phyloP scores from a whole-genome alignment of 2,797 vertebrate species.

The Molothrus aeneus region DNA sequence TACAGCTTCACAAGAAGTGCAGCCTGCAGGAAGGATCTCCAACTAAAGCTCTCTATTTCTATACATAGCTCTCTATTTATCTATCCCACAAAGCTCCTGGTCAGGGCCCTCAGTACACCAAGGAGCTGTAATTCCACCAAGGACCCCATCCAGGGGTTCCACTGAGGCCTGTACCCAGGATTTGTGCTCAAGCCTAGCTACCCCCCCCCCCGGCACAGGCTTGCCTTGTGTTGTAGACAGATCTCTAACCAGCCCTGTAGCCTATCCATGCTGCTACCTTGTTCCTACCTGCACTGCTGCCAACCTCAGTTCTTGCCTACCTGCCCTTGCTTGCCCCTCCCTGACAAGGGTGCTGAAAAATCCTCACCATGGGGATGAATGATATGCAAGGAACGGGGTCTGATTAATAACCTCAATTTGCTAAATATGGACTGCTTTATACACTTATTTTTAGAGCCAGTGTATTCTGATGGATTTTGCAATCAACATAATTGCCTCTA shows the following conservation, averaged over 20 bases:
- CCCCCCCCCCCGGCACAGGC: too few relatives aligned
- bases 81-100: fast-evolving
- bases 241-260: background rate
- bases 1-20: background rate
- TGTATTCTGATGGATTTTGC: constrained; percentile 45
- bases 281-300: background rate
- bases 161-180: background rate
- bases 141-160: background rate
- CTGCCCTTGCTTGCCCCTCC: background rate
- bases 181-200: background rate
- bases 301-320: background rate
- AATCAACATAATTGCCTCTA: constrained; percentile 58
- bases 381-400: background rate
- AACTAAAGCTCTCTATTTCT: background rate
- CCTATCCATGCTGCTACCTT: fast-evolving
- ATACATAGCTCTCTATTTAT: background rate
- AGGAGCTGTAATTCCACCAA: background rate
- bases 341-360: background rate
- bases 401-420: constrained; percentile 44
- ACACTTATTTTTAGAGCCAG: constrained; percentile 43
- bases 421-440: constrained; percentile 33
- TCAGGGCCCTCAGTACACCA: background rate
- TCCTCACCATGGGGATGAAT: background rate
- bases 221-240: background rate
- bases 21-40: background rate